Conservation (phyloP, 2,888 invertebrate species). For the Megaustenia siamemsis region DNA sequence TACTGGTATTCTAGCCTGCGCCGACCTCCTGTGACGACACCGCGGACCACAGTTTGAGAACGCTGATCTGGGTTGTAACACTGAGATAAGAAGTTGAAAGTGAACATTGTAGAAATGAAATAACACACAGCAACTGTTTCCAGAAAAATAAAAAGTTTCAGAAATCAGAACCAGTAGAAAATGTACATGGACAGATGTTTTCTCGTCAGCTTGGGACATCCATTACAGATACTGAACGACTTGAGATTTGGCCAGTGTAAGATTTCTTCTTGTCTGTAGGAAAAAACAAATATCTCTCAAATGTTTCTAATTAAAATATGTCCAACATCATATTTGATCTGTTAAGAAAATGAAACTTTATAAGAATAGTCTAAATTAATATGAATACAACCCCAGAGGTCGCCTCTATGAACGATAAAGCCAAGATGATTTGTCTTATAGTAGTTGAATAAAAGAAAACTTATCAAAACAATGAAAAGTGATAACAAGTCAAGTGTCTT, state of each 20-base stretch:
- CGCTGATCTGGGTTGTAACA: too few relatives aligned
- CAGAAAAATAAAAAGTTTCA: too few relatives aligned
- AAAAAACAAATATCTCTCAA: background rate
- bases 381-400: background rate
- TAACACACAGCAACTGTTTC: too few relatives aligned
- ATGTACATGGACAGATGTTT: too few relatives aligned
- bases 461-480: background rate
- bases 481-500: too few relatives aligned
- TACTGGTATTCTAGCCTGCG: too few relatives aligned
- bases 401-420: background rate
- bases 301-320: background rate
- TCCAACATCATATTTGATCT: background rate
- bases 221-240: slow-evolving; percentile 27
- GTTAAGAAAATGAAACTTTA: background rate
- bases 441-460: background rate
- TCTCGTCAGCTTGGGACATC: too few relatives aligned
- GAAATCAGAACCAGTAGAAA: too few relatives aligned
- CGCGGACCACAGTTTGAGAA: too few relatives aligned
- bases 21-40: too few relatives aligned
- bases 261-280: background rate
- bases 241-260: slow-evolving; percentile 12
- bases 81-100: too few relatives aligned
- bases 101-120: too few relatives aligned
- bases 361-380: background rate
- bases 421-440: background rate